A percentile compares a stretch with the other conserved stretches of the same genome.
phyloP scores from a whole-genome alignment of 2,113 vertebrate genomes.

The Cheilinus undulatus region DNA sequence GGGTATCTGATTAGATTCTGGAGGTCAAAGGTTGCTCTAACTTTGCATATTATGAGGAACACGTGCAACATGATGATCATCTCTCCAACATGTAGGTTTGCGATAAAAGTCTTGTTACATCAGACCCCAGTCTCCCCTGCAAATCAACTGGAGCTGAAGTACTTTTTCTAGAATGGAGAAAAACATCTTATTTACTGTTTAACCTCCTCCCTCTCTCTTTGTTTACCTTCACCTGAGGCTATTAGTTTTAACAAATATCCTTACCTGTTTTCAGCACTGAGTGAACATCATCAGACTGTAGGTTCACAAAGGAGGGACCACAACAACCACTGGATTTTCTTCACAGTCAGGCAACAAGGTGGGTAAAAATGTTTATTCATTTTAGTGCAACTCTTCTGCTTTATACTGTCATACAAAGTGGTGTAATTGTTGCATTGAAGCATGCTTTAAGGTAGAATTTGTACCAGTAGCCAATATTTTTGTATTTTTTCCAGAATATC shows the following conservation, averaged over 20 bases:
- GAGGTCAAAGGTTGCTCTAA: no score
- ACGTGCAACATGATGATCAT: no score
- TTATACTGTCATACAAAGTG: background rate
- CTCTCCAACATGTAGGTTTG: background rate
- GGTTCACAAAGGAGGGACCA: background rate
- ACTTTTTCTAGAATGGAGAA: background rate
- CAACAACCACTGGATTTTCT: background rate
- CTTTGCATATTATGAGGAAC: no score
- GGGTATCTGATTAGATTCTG: no score
- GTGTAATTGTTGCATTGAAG: background rate
- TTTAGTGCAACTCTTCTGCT: background rate
- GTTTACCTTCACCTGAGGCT: background rate
- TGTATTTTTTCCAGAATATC: background rate
- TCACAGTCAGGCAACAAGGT: conserved; percentile 35
- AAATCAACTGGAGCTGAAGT: background rate
- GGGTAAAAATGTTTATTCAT: background rate
- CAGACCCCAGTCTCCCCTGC: background rate
- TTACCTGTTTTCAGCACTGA: conserved; percentile 41
- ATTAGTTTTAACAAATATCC: background rate
- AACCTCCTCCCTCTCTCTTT: background rate
- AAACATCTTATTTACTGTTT: background rate
- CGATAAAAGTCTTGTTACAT: background rate
- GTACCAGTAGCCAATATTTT: background rate
- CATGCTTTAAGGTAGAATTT: background rate
- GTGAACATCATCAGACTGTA: background rate